Conservation (phyloP, 2,113 vertebrate species). For the Podilymbus podiceps region DNA sequence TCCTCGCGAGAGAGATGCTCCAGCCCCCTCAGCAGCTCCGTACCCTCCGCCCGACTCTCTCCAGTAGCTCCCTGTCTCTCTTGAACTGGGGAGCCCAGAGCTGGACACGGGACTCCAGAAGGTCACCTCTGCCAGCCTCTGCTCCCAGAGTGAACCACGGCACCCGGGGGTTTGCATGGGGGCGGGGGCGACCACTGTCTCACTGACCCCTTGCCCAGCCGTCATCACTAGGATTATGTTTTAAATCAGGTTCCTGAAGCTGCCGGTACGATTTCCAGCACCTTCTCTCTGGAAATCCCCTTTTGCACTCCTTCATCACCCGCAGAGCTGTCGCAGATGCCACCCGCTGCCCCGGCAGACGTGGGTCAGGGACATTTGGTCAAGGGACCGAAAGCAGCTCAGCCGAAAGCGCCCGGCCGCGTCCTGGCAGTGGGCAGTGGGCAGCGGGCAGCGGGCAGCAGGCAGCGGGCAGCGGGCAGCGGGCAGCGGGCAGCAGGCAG, state of each 20-base stretch:
- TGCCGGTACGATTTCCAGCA: neutral
- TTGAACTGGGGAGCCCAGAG: too few species aligned
- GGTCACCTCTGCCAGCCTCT: neutral
- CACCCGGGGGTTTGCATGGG: neutral
- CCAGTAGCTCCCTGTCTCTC: too few species aligned
- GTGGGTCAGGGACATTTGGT: neutral
- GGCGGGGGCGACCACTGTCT: fast-evolving
- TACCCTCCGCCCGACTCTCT: too few species aligned
- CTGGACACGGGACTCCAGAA: too few species aligned
- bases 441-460: neutral
- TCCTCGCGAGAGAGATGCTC: too few species aligned
- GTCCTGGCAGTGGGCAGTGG: too few species aligned
- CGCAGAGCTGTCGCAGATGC: fast-evolving
- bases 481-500: neutral
- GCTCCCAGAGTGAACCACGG: neutral
- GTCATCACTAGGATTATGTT: neutral
- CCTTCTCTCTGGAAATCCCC: neutral
- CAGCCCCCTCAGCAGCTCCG: too few species aligned
- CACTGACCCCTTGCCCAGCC: neutral
- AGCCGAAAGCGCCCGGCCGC: fast-evolving
- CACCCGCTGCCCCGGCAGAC: neutral
- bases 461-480: neutral
- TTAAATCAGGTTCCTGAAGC: neutral
- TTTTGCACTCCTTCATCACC: neutral
- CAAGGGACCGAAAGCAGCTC: neutral